Evolutionary conservation across 2,888 invertebrate species (phyloP).

Genomic region (Drosophila atripex): DNA sequence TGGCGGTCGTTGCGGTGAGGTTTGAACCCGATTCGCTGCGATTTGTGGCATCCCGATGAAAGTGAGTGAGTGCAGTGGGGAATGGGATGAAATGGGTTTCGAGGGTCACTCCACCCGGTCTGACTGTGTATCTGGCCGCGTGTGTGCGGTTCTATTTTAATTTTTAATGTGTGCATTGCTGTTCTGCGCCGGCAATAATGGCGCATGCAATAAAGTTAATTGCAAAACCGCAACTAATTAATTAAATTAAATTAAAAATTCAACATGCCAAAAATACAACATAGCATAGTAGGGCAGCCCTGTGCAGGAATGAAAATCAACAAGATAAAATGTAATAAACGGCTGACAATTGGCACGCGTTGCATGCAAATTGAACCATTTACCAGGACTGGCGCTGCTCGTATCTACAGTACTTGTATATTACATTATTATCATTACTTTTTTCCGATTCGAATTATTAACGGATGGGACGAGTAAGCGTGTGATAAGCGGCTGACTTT

Average conservation of each 20-base stretch:
- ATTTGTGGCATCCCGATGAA: conserved; percentile 50
- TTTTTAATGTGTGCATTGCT: conserved; percentile 70
- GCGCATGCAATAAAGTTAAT: conserved; percentile 82
- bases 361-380: conserved; percentile 72
- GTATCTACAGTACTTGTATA: conserved; percentile 21
- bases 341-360: conserved; percentile 76
- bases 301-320: conserved; percentile 68
- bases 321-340: conserved; percentile 77
- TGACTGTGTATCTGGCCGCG: conserved; percentile 58
- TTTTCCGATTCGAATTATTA: conserved; percentile 41
- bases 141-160: conserved; percentile 68
- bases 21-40: conserved; percentile 59
- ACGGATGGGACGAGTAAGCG: conserved; percentile 3
- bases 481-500: conserved; percentile 10
- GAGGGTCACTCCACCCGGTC: neutral
- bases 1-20: conserved; percentile 54
- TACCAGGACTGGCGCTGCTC: conserved; percentile 39
- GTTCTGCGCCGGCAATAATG: conserved; percentile 67
- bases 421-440: conserved; percentile 40
- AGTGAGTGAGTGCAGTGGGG: conserved; percentile 40
- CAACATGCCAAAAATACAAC: conserved; percentile 75
- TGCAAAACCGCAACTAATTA: conserved; percentile 83
- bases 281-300: conserved; percentile 4
- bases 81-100: conserved; percentile 9
- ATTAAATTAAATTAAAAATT: conserved; percentile 82